Evolutionary conservation across 1,140 invertebrate genomes (phyloP), one percentile per base, ranked within the genome.

Genomic region (Bicyclus anynana): DNA sequence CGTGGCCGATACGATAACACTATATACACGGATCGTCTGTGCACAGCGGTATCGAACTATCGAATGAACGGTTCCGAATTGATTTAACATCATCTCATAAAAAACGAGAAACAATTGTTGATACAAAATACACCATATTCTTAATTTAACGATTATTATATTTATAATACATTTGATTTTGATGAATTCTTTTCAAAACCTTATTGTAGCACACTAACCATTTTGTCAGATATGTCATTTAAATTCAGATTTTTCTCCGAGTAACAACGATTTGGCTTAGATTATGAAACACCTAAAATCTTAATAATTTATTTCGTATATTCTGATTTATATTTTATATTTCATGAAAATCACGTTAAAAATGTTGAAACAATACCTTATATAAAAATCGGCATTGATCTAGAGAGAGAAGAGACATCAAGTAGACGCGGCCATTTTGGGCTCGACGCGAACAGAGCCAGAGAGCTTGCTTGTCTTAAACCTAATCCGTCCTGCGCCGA

Each of bases 121-220:
- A 86, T 86, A 88, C 77, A 88, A 88, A 88, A 88, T 88, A 88
- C 83, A 84, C 77, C 67, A 65, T 58, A 85, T 75, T 76, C 82
- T 83, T 85, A 85, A 77, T 81, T 76, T 80, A 78, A 80, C 83
- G 80, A 84, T 86, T 81, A 84, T 73, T 70, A 83, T 81, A 84
- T 77, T 78, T 87, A 86, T 84, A 81, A 85, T 86, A 86, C 80
- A 86, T 85, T n/a, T 81, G 81, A 84, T 81, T 72, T 79, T 84
- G 85, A 83, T 84, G 79, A 76, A 72, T 69, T 71, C 69, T 70
- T 76, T 77, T 77, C 69, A 74, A 81, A 85, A 79, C 78, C 84
- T 84, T 85, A 86, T 80, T 77, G 83, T 86, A 86, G 79, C 81
- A 88, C 85, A 88, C 85, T 88, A 88, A 88, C 85, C 85, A 88